Evolutionary conservation across 2,888 invertebrate species (phyloP).

Genomic region (Amblyjoppa fuscipennis): DNA sequence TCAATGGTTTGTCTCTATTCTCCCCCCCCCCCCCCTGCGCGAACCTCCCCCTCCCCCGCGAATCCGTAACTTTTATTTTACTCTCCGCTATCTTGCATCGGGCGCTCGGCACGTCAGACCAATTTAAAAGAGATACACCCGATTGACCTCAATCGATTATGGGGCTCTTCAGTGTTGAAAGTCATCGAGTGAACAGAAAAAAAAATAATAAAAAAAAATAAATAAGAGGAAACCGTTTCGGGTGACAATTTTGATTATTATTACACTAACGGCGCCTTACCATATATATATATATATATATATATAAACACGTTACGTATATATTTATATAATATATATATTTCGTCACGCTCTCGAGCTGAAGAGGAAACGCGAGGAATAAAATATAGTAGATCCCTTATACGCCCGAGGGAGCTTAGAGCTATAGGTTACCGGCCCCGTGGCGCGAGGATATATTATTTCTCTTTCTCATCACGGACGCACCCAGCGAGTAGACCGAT

Average conservation of each 20-base stretch:
- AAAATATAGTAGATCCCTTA: constrained; percentile 32
- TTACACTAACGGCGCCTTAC: neutral
- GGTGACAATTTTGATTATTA: constrained; percentile 53
- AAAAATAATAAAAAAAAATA: constrained; percentile 39
- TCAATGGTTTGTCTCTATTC: constrained; percentile 61
- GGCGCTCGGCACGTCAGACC: constrained; percentile 27
- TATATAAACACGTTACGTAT: neutral
- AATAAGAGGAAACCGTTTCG: constrained; percentile 40
- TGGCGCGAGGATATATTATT: constrained; percentile 47
- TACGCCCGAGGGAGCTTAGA: constrained; percentile 46
- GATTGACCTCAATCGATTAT: constrained; percentile 60
- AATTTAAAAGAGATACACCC: constrained; percentile 43
- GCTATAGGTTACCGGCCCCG: constrained; percentile 33
- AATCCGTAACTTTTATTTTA: constrained; percentile 2
- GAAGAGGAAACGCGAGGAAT: constrained; percentile 65
- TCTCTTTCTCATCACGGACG: constrained; percentile 68
- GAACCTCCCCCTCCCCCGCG: constrained; percentile 35
- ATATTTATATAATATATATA: neutral
- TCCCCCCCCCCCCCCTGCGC: constrained; percentile 40
- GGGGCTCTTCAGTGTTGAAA: constrained; percentile 43
- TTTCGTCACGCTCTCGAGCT: constrained; percentile 62
- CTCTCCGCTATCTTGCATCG: constrained; percentile 4
- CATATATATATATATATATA: too few relatives aligned
- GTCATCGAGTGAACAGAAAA: constrained; percentile 34
- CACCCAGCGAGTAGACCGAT: constrained; percentile 68